Evolutionary conservation across 2,113 vertebrate genomes (phyloP), one percentile per base, ranked within the genome.

Genomic region (Crypturellus undulatus): DNA sequence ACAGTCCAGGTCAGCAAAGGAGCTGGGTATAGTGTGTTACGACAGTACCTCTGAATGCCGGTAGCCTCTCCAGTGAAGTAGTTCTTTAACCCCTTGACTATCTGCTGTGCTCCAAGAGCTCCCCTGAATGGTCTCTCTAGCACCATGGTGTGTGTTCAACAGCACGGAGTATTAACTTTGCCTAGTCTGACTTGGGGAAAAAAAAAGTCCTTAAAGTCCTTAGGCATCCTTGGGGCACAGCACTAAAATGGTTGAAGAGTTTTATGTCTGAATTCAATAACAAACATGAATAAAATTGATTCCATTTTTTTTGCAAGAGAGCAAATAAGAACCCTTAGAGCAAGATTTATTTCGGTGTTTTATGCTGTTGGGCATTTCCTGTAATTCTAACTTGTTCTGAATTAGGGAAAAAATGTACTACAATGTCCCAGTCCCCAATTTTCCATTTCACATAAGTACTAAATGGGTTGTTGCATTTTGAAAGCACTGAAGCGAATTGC

Each of bases 371-470:
- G 92, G 88, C 93, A 96, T 93, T 97, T 96, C 92, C 92, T 97
- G 94, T 96, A 90, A 90, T 96, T 97, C 95, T 90, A 83, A 90
- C 93, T 95, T 96, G 93, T 83, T 95, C 92, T 96, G 94, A 93
- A 84, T 96, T 96, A 95, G 63, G 69, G 62, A 71, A 80, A 82
- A 86, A 93, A 95, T 92, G 92, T 81, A 26, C 69, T 94, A 47
- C 69, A 84, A 5, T 94, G 64, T 95, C 73, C 72, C 87, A 65
- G 77, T 78, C 90, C 92, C 77, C 49, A 56, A 1, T 96, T 96
- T 96, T 93, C 94, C 92, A 76, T 94, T 94, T 95, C 77, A 72
- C 65, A 62, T 9, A 94, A 95, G 52, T 65, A 86, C 38, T 92
- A 90, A 94, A 81, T 32, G 60, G 30, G 38, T 86, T 84, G 73